Evolutionary conservation across 2,888 invertebrate genomes (phyloP).

Genomic region (Brassicogethes aeneus): DNA sequence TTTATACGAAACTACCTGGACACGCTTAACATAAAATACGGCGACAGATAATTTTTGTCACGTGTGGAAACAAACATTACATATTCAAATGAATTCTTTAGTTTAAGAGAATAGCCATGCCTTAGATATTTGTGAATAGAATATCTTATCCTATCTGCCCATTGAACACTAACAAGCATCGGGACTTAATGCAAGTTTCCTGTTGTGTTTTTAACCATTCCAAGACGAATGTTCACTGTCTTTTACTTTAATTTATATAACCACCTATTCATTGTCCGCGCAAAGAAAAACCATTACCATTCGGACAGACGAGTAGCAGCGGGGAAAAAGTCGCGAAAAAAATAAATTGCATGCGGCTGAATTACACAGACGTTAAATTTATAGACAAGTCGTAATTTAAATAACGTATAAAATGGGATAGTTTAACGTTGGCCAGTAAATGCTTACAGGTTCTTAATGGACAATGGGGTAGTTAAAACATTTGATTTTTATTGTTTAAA

Average conservation of each 20-base stretch:
- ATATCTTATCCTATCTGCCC: neutral
- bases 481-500: no score
- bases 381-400: neutral
- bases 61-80: neutral
- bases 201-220: neutral
- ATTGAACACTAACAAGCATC: neutral
- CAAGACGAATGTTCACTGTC: neutral
- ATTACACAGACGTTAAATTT: neutral
- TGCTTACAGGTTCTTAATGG: no score
- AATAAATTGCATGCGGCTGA: neutral
- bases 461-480: no score
- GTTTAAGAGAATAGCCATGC: neutral
- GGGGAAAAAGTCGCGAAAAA: neutral
- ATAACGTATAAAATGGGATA: neutral
- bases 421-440: no score
- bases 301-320: neutral
- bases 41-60: neutral
- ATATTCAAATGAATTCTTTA: neutral
- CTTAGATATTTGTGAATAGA: slow-evolving; percentile 1
- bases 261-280: neutral
- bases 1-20: no score
- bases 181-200: neutral
- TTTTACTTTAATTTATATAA: neutral
- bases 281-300: neutral
- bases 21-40: neutral